Percentiles rank a stretch among this genome's conserved stretches.
Conservation (phyloP, 1,140 invertebrate species). For the Aphis craccivora region DNA sequence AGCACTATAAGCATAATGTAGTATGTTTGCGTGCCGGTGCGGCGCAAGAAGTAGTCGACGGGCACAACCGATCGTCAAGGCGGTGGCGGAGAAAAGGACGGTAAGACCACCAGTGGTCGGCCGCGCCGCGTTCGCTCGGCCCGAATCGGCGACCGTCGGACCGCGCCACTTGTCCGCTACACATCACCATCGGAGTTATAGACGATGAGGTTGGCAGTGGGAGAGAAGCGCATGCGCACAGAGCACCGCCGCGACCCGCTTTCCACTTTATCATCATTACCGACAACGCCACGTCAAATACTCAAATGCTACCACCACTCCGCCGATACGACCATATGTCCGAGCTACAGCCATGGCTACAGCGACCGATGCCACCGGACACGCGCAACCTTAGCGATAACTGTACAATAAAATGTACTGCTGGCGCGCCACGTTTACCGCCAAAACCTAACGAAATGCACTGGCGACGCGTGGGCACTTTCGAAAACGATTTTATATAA, state of each 20-base stretch:
- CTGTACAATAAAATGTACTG: neutral
- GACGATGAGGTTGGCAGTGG: neutral
- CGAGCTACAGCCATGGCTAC: neutral
- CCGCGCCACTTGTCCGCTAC: constrained; percentile 47
- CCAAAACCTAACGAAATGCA: constrained; percentile 31
- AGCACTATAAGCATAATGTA: no score
- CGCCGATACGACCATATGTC: neutral
- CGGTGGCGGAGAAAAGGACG: constrained; percentile 51
- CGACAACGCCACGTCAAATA: neutral
- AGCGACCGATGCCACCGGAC: neutral
- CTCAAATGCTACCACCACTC: neutral
- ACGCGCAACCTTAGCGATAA: neutral
- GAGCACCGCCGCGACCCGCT: neutral
- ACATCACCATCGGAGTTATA: neutral
- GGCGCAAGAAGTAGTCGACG: neutral
- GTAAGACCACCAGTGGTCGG: constrained; percentile 5
- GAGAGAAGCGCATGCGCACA: neutral
- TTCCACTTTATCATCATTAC: no score
- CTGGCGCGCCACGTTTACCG: constrained; percentile 30
- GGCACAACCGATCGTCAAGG: constrained; percentile 32
- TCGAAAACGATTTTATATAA: constrained; percentile 14
- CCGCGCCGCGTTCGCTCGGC: constrained; percentile 37
- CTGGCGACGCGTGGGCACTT: neutral
- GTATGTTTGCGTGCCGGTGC: neutral
- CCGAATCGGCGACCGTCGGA: constrained; percentile 37